Percentiles rank a stretch among this genome's conserved stretches.
phyloP scores from a whole-genome alignment of 2,888 invertebrate genomes.

The Caradrina kadenii region DNA sequence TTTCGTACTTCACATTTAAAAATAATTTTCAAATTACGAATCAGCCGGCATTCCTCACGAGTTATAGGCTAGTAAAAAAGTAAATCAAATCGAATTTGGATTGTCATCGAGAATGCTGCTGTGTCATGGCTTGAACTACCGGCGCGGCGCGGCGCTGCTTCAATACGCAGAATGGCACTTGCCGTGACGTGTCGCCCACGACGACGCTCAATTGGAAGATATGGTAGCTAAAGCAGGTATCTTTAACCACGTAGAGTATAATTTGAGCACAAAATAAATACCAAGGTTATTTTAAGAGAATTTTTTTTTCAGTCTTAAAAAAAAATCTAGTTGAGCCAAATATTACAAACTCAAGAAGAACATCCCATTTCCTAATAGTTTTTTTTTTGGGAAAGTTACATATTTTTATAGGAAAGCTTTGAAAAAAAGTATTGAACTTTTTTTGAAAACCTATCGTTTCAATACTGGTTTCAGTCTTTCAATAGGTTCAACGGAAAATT shows the following conservation, averaged over 20 bases:
- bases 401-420: not conserved
- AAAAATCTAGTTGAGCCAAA: not conserved
- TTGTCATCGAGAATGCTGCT: conserved; percentile 46
- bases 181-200: conserved; percentile 39
- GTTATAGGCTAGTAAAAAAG: conserved; percentile 42
- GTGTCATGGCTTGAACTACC: conserved; percentile 45
- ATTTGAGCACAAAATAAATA: not conserved
- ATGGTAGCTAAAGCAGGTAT: conserved; percentile 6
- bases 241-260: conserved; percentile 1
- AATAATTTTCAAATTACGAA: conserved; percentile 3
- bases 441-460: not conserved
- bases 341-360: not conserved
- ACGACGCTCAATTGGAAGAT: conserved; percentile 27
- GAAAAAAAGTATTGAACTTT: too few species aligned
- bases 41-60: conserved; percentile 28
- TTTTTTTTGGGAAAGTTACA: not conserved
- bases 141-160: conserved; percentile 4
- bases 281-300: not conserved
- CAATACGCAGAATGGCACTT: conserved; percentile 52
- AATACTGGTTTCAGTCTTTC: not conserved
- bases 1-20: not conserved
- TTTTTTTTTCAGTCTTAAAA: too few species aligned
- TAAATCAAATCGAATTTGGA: conserved; percentile 46
- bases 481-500: not conserved
- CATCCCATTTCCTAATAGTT: not conserved